Base-by-base conservation (phyloP, 2,113 vertebrate species). In the Oriolus oriolus region DNA sequence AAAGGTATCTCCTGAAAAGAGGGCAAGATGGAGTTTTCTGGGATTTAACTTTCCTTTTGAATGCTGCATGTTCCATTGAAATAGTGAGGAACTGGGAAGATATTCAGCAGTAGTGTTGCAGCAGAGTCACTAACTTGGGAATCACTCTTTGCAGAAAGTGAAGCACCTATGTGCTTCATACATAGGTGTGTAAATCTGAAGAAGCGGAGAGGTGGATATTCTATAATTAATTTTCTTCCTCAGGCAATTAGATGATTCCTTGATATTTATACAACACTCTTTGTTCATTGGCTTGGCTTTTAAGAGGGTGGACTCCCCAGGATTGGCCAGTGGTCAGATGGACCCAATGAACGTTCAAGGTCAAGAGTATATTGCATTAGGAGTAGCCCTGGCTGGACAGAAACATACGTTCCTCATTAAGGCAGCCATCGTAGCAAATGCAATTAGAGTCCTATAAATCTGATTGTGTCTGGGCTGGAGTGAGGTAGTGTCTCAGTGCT, bases 381-480 rank as follows among this genome's bases (percentile, higher is more conserved):
- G 49, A 93, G 84, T 23, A 93, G 95, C 89, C 88, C 96, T 97
- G 87, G 53, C 28, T 94, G 96, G 96, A 89, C 89, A 95, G 95
- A 97, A 90, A 97, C 98, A 98, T 96, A 94, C 91, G 81, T 91
- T 87, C 57, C 87, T 98, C 96, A 97, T 97, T 97, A 98, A 90
- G 94, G 90, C 88, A 86, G 92, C 83, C 93, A 93, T 93, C 54
- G 60, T 44, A 97, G 93, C 96, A 98, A 98, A 98, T 96, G 90
- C 97, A 98, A 98, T 98, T 98, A 98, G 90, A 97, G 92, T 91
- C 92, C 91, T 27, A 95, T 97, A 96, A 97, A 97, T 96, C 94
- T 96, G 97, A 97, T 97, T 93, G 94, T 97, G 97, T 97, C 97
- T 97, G 94, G 91, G 94, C 90, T 96, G 87, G 97, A 98, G 98